Evolutionary conservation across 2,797 vertebrate species (phyloP).

Genomic region (Melanotaenia pygmaea): DNA sequence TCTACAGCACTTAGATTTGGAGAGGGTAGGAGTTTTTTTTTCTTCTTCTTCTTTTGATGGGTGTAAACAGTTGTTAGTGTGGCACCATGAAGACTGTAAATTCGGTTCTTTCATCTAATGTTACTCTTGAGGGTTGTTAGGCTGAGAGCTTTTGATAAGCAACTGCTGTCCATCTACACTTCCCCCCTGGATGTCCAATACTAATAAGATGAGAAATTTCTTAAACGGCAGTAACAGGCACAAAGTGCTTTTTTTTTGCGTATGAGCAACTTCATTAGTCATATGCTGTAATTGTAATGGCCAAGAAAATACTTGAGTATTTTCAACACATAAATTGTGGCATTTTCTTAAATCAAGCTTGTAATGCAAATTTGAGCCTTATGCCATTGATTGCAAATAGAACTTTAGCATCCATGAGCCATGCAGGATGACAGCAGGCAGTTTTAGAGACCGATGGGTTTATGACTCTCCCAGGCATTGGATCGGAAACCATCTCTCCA

Average conservation of each 20-base stretch:
- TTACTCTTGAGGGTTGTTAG: constrained; percentile 60
- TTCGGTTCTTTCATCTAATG: constrained; percentile 59
- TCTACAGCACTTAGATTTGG: constrained; percentile 50
- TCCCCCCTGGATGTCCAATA: constrained; percentile 20
- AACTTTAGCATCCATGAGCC: constrained; percentile 15
- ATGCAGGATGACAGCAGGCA: constrained; percentile 50
- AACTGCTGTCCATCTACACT: constrained; percentile 31
- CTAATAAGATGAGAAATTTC: constrained; percentile 37
- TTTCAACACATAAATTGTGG: neutral
- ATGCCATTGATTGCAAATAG: neutral
- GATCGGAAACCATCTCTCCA: constrained; percentile 47
- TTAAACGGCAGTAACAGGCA: neutral
- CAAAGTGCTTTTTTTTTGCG: neutral
- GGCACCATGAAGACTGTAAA: constrained; percentile 58
- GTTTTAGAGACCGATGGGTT: constrained; percentile 40
- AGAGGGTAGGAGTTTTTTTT: constrained; percentile 36
- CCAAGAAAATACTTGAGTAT: neutral
- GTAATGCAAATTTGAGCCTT: neutral
- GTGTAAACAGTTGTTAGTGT: constrained; percentile 55
- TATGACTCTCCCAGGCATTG: constrained; percentile 53
- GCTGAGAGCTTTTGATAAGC: constrained; percentile 46
- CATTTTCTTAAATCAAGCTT: neutral
- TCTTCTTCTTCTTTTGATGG: constrained; percentile 48
- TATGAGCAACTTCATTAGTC: constrained; percentile 4
- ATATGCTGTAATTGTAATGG: neutral